Base-by-base conservation (phyloP, 1,140 invertebrate genomes). In the Drosophila willistoni region DNA sequence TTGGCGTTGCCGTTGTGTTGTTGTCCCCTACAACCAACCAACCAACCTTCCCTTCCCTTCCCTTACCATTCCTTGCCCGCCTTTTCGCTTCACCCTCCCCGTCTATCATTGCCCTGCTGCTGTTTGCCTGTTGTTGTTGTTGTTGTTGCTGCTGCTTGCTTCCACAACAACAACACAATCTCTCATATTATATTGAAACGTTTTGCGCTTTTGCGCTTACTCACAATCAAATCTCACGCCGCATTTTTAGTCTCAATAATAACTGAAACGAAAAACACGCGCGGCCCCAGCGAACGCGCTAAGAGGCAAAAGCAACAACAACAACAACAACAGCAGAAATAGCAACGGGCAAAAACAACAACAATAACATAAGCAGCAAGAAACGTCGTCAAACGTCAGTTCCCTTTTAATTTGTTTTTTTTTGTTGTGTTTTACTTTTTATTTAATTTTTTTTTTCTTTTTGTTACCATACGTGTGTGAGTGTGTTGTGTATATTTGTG, bases 241-340 rank as follows among this genome's bases (percentile, higher is more conserved):
- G 84, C 85, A 89, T 91, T 89, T 90, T 91, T 91, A 91, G 89
- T 91, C 89, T 91, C 89, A 91, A 91, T 89, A 91, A 90, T 91
- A 91, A 91, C 84, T 91, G 89, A 89, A 87, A 84, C 82, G 77
- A 86, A 82, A 79, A 87, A 87, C 73, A 79, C 83, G 84, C 83
- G 82, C 87, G 81, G 78, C 81, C 75, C 65, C 86, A 86, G 77
- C 83, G 83, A 87, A 86, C 44, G 83, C 75, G 74, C 75, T 72
- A 77, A 73, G 47, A 44, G 22, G 62, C 75, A 72, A 78, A 57
- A 78, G 42, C 47, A 65, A 51, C 71, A 60, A 60, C 66, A 41
- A 57, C 68, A 71, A 72, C 36, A 34, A 54, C 51, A 55, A 51
- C 51, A 62, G 56, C 60, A 57, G 36, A 39, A 74, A 54, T 1